A percentile compares a stretch with the other conserved stretches of the same genome.
phyloP scores from a whole-genome alignment of 1,140 invertebrate genomes.

The Drosophila azteca region DNA sequence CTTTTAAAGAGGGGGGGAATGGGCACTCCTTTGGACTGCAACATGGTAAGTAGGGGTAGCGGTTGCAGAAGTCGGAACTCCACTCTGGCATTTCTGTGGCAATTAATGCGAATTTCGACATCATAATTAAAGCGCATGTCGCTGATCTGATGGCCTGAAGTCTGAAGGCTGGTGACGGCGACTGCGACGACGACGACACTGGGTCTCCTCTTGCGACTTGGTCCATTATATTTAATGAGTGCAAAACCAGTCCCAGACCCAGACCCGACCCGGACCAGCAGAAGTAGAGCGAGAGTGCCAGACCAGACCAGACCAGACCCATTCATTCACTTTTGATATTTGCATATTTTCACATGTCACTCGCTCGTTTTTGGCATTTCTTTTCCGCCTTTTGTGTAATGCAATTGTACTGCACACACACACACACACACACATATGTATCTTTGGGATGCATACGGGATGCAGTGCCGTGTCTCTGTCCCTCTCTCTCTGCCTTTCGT shows the following conservation, averaged over 20 bases:
- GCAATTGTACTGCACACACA: conserved; percentile 49
- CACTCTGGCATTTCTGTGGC: conserved; percentile 59
- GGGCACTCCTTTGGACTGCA: conserved; percentile 19
- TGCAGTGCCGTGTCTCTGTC: background rate
- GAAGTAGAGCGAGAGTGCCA: conserved; percentile 46
- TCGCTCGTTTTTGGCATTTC: conserved; percentile 68
- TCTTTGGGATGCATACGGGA: conserved; percentile 3
- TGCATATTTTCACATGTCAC: conserved; percentile 82
- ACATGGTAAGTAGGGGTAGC: conserved; percentile 9
- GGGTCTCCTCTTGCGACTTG: conserved; percentile 64
- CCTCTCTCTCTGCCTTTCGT: background rate
- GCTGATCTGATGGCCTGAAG: background rate
- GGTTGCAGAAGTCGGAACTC: conserved; percentile 29
- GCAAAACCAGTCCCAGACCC: conserved; percentile 19
- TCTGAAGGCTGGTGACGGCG: conserved; percentile 9
- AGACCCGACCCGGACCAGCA: conserved; percentile 39
- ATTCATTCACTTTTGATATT: conserved; percentile 81
- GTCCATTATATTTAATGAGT: conserved; percentile 77
- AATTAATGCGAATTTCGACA: conserved; percentile 82
- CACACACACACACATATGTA: too few relatives aligned
- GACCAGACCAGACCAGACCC: conserved; percentile 54
- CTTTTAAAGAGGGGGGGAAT: background rate
- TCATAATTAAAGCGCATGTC: conserved; percentile 75
- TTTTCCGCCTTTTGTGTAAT: conserved; percentile 71
- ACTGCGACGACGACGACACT: conserved; percentile 35